Conservation (phyloP, 2,888 invertebrate species). For the Serrognathus titanus region DNA sequence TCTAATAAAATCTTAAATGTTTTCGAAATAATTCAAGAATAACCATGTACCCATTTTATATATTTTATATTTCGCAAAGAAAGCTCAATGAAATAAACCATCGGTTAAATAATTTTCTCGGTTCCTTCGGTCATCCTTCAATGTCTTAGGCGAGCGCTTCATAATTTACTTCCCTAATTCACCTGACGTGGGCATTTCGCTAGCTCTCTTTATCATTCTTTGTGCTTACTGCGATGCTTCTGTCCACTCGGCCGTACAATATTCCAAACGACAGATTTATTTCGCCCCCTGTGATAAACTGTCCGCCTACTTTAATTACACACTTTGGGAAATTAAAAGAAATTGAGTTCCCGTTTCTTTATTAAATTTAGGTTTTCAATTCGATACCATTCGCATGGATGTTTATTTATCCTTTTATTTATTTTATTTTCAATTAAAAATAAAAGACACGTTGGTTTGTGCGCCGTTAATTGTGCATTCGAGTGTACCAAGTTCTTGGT, state of each 20-base stretch:
- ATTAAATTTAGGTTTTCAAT: too few species aligned
- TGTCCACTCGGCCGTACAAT: background rate
- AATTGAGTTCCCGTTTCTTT: too few species aligned
- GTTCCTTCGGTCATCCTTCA: conserved; percentile 42
- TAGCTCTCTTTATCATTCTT: conserved; percentile 16
- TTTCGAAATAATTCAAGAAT: too few species aligned
- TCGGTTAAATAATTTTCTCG: conserved; percentile 43
- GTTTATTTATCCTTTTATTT: too few species aligned
- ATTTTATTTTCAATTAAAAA: too few species aligned
- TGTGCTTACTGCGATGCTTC: conserved; percentile 3
- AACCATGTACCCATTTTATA: too few species aligned
- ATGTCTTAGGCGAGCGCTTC: conserved; percentile 37
- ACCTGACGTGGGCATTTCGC: conserved; percentile 40
- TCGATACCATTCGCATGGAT: too few species aligned
- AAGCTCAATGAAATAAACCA: background rate
- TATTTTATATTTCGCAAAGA: too few species aligned
- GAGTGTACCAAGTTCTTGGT: too few species aligned
- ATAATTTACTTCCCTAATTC: conserved; percentile 46
- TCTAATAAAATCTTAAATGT: too few species aligned
- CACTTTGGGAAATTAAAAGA: background rate
- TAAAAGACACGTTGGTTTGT: too few species aligned
- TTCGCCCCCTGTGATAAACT: conserved; percentile 9
- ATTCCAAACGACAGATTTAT: conserved; percentile 16
- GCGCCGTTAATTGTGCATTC: too few species aligned
- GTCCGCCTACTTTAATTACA: conserved; percentile 1